These are phyloP conservation scores for Stictonetta naevosa DNA, from an alignment of 2,113 vertebrate genomes.

Conservation along the genomic window DNA sequence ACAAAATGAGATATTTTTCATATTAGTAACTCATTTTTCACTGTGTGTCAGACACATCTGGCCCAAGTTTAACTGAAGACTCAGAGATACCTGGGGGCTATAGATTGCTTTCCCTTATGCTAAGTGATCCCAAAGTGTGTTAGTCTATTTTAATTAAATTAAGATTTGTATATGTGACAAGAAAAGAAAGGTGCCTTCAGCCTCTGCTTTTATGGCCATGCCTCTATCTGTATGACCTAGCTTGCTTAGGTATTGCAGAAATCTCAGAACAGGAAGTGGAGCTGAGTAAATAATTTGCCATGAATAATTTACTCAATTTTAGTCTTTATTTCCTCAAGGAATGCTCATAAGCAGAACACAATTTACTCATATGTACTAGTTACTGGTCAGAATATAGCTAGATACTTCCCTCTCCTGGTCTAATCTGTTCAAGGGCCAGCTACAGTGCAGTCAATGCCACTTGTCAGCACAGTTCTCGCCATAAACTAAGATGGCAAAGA, in stretches of 20 bases:
- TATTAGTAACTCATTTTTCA: not conserved
- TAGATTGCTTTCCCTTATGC: not conserved
- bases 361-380: slow-evolving; percentile 58
- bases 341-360: slow-evolving; percentile 17
- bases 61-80: not conserved
- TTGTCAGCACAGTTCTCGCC: not conserved
- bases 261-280: slow-evolving; percentile 41
- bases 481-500: not conserved
- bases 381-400: slow-evolving; percentile 18
- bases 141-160: not conserved
- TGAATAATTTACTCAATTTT: slow-evolving; percentile 65
- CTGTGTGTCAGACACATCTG: not conserved
- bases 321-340: slow-evolving; percentile 60
- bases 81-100: not conserved
- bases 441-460: not conserved
- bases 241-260: not conserved
- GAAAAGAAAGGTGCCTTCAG: not conserved
- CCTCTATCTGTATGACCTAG: not conserved
- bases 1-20: not conserved
- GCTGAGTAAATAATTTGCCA: slow-evolving; percentile 42
- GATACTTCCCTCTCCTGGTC: slow-evolving; percentile 40
- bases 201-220: not conserved
- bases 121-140: not conserved
- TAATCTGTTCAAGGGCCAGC: not conserved
- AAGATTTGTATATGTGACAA: not conserved